phyloP scores from a whole-genome alignment of 2,113 vertebrate species.

The Anas platyrhynchos region DNA sequence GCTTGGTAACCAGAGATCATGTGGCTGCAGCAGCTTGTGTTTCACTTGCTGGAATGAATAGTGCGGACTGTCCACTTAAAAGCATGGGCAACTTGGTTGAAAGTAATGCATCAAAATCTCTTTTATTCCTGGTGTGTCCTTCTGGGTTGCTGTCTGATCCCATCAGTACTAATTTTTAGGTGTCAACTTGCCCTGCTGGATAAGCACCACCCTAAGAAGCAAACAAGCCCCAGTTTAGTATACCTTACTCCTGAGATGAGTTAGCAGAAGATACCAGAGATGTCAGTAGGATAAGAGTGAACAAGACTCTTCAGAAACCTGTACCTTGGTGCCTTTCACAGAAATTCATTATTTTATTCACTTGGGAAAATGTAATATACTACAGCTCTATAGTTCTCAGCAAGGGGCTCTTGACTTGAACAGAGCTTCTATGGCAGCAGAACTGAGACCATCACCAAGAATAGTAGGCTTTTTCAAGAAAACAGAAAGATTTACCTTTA shows the following conservation, averaged over 20 bases:
- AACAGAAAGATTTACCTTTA: not conserved
- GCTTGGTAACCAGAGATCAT: not conserved
- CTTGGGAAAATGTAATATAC: not conserved
- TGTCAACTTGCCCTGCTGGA: conserved; percentile 30
- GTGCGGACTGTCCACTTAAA: not conserved
- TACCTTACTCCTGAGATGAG: not conserved
- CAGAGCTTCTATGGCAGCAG: not conserved
- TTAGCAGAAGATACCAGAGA: not conserved
- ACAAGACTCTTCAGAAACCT: not conserved
- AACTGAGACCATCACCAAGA: accelerated
- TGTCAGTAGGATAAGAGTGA: not conserved
- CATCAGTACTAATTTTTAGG: not conserved
- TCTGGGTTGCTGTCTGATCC: not conserved
- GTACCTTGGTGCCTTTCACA: not conserved
- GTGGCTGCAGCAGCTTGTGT: not conserved
- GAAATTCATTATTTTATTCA: conserved; percentile 8
- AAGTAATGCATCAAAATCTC: not conserved
- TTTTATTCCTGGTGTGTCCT: not conserved
- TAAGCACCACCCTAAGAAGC: not conserved
- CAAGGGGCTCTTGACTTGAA: not conserved
- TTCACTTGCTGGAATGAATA: conserved; percentile 7
- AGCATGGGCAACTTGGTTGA: not conserved
- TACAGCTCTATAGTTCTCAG: conserved; percentile 1
- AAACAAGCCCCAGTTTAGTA: not conserved
- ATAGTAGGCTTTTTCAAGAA: not conserved